A percentile compares a stretch with the other conserved stretches of the same genome.
phyloP scores from a whole-genome alignment of 1,140 invertebrate species.

The Ceratina calcarata region DNA sequence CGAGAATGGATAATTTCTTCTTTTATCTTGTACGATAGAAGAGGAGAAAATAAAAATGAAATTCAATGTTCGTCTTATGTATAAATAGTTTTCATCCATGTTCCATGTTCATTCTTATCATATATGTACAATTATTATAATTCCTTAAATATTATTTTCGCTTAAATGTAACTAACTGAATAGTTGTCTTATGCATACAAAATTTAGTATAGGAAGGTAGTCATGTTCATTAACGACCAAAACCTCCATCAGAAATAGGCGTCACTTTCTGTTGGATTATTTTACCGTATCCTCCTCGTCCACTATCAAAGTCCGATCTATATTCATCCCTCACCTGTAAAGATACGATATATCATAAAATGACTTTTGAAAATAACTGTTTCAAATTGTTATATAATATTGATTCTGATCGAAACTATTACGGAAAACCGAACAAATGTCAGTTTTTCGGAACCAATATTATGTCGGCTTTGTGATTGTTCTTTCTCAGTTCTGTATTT shows the following conservation, averaged over 20 bases:
- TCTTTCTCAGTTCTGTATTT: too few relatives aligned
- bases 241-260: constrained; percentile 63
- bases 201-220: background rate
- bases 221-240: constrained; percentile 56
- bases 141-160: background rate
- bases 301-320: constrained; percentile 97
- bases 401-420: too few relatives aligned
- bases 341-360: too few relatives aligned
- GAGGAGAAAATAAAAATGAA: background rate
- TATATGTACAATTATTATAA: background rate
- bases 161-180: constrained; percentile 1
- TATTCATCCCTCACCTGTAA: constrained; percentile 97
- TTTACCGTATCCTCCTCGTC: constrained; percentile 98
- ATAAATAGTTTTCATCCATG: background rate
- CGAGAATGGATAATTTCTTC: background rate
- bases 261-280: constrained; percentile 92
- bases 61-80: background rate
- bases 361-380: too few relatives aligned
- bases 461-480: too few relatives aligned
- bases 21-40: background rate
- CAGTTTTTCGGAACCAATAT: too few relatives aligned
- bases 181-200: constrained; percentile 24
- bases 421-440: too few relatives aligned
- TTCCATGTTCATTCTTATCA: background rate
- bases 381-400: too few relatives aligned